Percentiles rank a stretch among this genome's conserved stretches.
These are phyloP conservation scores for Embiotoca jacksoni DNA, from an alignment of 2,113 vertebrate genomes.

Conservation along the genomic window DNA sequence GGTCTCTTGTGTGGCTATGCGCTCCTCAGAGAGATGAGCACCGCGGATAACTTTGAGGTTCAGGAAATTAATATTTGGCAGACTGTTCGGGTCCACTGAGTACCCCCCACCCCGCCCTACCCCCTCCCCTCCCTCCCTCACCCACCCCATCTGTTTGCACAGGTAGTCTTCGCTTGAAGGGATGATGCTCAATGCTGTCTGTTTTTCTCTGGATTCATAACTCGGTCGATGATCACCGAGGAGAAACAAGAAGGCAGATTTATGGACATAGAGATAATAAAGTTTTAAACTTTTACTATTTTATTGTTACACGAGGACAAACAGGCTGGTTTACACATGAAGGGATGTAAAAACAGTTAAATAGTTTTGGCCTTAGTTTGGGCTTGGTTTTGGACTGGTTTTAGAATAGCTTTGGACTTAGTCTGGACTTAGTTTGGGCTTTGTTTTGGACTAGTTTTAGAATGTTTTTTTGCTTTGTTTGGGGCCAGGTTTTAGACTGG, in stretches of 20 bases:
- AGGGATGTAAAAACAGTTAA: not conserved
- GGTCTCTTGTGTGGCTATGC: not conserved
- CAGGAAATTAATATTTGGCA: slow-evolving; percentile 68
- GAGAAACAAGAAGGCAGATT: not conserved
- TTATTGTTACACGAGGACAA: not conserved
- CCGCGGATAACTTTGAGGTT: slow-evolving; percentile 41
- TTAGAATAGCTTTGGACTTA: too few species aligned
- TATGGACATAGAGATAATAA: not conserved
- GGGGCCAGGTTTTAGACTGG: too few species aligned
- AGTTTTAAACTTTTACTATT: not conserved
- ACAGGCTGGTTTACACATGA: not conserved
- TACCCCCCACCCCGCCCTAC: not conserved
- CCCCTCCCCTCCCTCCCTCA: too few species aligned
- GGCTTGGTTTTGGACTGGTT: too few species aligned
- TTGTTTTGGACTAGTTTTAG: too few species aligned
- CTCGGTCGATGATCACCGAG: slow-evolving; percentile 6
- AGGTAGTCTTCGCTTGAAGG: slow-evolving; percentile 21
- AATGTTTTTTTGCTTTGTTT: too few species aligned
- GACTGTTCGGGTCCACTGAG: slow-evolving; percentile 4
- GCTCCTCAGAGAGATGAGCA: slow-evolving; percentile 34
- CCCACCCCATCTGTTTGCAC: not conserved
- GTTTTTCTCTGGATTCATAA: slow-evolving; percentile 3
- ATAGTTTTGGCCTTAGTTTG: too few species aligned
- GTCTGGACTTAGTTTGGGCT: too few species aligned
- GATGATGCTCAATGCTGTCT: not conserved